Base-by-base conservation (phyloP, 1,140 invertebrate genomes). In the Leptonema lineaticorne region DNA sequence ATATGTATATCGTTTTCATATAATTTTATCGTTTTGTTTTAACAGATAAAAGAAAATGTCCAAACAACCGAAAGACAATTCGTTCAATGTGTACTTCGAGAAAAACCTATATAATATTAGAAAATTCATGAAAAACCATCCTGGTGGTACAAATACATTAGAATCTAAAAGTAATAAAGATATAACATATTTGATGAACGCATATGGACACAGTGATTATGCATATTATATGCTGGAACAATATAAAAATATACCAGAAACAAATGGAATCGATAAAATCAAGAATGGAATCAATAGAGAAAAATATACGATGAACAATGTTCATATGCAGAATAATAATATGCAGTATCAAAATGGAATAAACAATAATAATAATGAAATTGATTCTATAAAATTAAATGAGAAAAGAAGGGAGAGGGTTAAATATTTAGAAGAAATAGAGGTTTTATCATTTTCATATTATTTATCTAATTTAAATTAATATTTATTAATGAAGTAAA, bases 201-300 rank as follows among this genome's bases (percentile, higher is more conserved):
- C 81, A 24, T 83, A 82, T 18, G 78, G 83, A 7, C 88, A 89
- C 73, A 88, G 87, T 37, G 76, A 76, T 16, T 84, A 84, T 50
- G 88, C 88, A 0, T 85, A 85, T 69, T 86, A 88, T 70, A 78
- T 89, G 73, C 78, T 89, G 57, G 77, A 83, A 64, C 87, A 89
- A 69, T 87, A 85, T 64, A 79, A 64, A 64, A 20, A 11, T 11
- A 24, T 26, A 26, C 7, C 11, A 22, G 46, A 48, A 50, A 20
- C 46, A 50, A n/a, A 46, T n/a, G 16, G 16, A 9, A 9, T 46
- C 6, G 41, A 4, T 20, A n/a, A 48, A 48, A 2, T 20, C 46
- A 48, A 14, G 22, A 48, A 48, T 3, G n/a, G n/a, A n/a, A n/a
- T n/a, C n/a, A n/a, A n/a, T n/a, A n/a, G n/a, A n/a, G n/a, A n/a